A percentile compares a stretch with the other conserved stretches of the same genome.
Evolutionary conservation across 2,113 vertebrate species (phyloP).

Genomic region (Entomyzon cyanotis): DNA sequence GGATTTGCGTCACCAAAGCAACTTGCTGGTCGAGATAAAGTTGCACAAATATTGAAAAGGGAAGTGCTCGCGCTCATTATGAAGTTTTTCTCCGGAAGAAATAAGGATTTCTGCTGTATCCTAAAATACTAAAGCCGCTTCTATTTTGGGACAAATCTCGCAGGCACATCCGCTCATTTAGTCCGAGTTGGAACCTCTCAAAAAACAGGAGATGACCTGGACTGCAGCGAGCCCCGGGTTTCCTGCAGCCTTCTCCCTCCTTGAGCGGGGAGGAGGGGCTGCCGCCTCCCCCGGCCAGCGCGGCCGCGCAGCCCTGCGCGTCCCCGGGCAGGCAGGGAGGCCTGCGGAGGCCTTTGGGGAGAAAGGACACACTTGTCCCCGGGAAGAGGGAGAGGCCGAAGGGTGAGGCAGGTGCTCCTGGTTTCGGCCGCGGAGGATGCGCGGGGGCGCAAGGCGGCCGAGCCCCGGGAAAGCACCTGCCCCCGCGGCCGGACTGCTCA

Average conservation of each 20-base stretch:
- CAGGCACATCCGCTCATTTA: constrained; percentile 98
- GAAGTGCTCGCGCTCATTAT: constrained; percentile 97
- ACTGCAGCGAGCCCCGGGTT: constrained; percentile 74
- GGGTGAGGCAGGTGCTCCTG: not conserved
- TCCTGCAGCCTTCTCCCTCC: constrained; percentile 73
- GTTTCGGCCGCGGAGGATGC: not conserved
- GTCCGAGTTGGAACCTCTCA: constrained; percentile 86
- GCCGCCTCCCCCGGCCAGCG: not conserved
- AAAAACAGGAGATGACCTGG: constrained; percentile 94
- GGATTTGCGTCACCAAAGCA: constrained; percentile 98
- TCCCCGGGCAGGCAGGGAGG: not conserved
- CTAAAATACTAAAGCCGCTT: constrained; percentile 94
- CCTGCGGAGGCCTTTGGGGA: not conserved
- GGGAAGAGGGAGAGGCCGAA: no score
- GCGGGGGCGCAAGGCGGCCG: not conserved
- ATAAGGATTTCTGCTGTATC: constrained; percentile 98
- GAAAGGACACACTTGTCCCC: not conserved
- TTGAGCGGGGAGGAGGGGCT: constrained; percentile 20
- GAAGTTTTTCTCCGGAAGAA: constrained; percentile 96
- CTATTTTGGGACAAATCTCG: constrained; percentile 92
- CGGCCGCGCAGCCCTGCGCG: not conserved
- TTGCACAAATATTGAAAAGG: constrained; percentile 98
- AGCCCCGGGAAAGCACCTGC: not conserved
- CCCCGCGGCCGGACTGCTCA: not conserved
- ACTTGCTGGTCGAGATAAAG: constrained; percentile 98